Percentiles rank a stretch among this genome's conserved stretches.
phyloP scores from a whole-genome alignment of 2,888 invertebrate genomes.

The Machimus rusticus region DNA sequence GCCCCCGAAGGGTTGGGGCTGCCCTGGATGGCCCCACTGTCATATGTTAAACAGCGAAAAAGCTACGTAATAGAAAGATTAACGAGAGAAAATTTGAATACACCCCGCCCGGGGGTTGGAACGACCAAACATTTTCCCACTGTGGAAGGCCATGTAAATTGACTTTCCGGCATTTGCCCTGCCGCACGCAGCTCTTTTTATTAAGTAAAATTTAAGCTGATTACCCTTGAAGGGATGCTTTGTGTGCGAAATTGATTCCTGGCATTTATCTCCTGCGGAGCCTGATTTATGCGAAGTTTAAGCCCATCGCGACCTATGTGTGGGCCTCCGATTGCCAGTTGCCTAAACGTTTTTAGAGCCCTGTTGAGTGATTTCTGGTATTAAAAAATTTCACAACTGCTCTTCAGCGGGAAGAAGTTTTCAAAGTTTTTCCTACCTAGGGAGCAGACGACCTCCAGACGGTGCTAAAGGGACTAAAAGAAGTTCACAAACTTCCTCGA shows the following conservation, averaged over 20 bases:
- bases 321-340: not conserved
- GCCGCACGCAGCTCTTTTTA: not conserved
- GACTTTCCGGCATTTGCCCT: not conserved
- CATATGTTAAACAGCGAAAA: not conserved
- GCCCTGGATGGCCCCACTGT: not conserved
- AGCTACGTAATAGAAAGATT: not conserved
- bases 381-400: not conserved
- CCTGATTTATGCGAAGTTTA: not conserved
- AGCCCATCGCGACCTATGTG: not conserved
- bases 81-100: not conserved
- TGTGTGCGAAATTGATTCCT: not conserved
- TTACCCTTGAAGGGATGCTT: not conserved
- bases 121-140: not conserved
- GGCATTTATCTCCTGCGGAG: not conserved
- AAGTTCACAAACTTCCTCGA: not conserved
- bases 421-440: not conserved
- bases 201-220: not conserved
- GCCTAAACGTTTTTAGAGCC: not conserved
- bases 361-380: not conserved
- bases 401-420: not conserved
- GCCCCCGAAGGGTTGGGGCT: not conserved
- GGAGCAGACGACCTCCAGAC: not conserved
- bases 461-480: not conserved
- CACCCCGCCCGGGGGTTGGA: not conserved
- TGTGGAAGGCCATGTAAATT: not conserved